Evolutionary conservation across 2,888 invertebrate species (phyloP).

Genomic region (Dolichopus griseipennis): DNA sequence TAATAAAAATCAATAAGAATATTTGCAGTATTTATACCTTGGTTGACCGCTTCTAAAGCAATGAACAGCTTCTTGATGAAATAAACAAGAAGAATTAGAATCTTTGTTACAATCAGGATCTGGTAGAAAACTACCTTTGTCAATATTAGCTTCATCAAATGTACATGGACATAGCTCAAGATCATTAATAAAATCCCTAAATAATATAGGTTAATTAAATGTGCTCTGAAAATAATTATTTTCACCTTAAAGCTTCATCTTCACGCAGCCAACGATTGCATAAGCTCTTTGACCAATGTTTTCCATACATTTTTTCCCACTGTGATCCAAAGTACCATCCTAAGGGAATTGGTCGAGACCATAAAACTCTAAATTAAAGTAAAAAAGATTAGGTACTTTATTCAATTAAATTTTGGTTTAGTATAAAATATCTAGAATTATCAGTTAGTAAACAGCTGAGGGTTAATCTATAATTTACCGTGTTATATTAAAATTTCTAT

Average conservation of each 20-base stretch:
- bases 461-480: conserved; percentile 49
- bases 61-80: conserved; percentile 82
- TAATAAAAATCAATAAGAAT: background rate
- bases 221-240: conserved; percentile 8
- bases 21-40: conserved; percentile 56
- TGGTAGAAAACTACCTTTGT: conserved; percentile 87
- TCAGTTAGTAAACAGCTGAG: too few relatives aligned
- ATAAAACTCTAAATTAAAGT: conserved; percentile 52
- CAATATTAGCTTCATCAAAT: conserved; percentile 77
- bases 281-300: conserved; percentile 69
- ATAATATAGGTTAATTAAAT: conserved; percentile 17
- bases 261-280: conserved; percentile 87
- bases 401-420: conserved; percentile 27
- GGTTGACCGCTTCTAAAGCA: conserved; percentile 88
- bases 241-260: conserved; percentile 58
- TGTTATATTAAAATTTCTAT: conserved; percentile 55
- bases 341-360: conserved; percentile 86
- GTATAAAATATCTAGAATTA: too few relatives aligned
- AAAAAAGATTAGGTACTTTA: conserved; percentile 32
- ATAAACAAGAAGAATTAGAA: conserved; percentile 77
- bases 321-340: conserved; percentile 88
- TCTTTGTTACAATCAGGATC: conserved; percentile 87
- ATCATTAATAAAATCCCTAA: conserved; percentile 76
- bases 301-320: conserved; percentile 74
- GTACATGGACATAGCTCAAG: conserved; percentile 85